A percentile compares a stretch with the other conserved stretches of the same genome.
Evolutionary conservation across 2,113 vertebrate genomes (phyloP).

Genomic region (Mus spicilegus): DNA sequence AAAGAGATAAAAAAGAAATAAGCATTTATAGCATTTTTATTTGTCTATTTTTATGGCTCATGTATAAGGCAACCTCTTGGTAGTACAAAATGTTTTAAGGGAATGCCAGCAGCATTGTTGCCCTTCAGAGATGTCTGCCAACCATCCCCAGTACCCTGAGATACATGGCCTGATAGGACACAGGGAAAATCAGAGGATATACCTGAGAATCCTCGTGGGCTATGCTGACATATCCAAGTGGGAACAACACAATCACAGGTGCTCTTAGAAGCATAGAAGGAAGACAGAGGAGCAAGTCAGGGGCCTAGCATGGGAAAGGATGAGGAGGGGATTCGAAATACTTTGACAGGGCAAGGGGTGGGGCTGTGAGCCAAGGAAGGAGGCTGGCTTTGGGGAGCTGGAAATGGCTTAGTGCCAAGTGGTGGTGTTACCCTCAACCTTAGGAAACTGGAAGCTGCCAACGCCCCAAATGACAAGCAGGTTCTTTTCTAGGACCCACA

Average conservation of each 20-base stretch:
- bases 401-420: neutral
- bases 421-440: neutral
- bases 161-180: neutral
- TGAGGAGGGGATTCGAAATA: neutral
- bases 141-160: neutral
- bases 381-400: neutral
- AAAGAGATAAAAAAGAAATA: neutral
- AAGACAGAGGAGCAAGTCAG: neutral
- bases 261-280: neutral
- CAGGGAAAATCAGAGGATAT: neutral
- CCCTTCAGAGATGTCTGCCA: neutral
- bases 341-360: neutral
- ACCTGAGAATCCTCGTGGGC: neutral
- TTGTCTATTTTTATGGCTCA: neutral
- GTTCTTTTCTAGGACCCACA: neutral
- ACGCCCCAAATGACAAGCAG: neutral
- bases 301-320: neutral
- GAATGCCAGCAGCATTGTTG: neutral
- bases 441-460: neutral
- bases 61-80: neutral
- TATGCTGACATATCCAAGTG: neutral
- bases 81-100: slow-evolving; percentile 14
- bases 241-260: neutral
- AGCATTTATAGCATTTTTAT: neutral
- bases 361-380: neutral